These are phyloP conservation scores for Spatulosminthurus flaviceps DNA, from an alignment of 2,888 invertebrate genomes.

Conservation along the genomic window DNA sequence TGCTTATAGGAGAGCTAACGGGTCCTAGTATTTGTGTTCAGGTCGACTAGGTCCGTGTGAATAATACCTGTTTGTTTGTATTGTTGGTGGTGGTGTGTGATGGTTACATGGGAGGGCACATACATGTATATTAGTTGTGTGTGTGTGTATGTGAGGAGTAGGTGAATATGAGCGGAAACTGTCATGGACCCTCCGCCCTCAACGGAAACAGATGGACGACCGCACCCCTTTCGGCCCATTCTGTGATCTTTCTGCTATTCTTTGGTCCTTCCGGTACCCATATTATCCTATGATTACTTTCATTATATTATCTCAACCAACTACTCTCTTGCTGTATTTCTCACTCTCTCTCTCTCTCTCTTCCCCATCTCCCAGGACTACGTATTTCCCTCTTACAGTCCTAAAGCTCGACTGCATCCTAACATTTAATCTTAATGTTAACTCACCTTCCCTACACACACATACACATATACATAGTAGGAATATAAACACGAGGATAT, in stretches of 20 bases:
- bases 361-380: not conserved
- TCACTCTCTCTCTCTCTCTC: slow-evolving; percentile 27
- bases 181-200: slow-evolving; percentile 53
- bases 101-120: slow-evolving; percentile 14
- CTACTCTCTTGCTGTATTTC: not conserved
- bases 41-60: slow-evolving; percentile 13
- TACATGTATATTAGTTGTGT: no score
- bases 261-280: slow-evolving; percentile 36
- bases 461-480: no score
- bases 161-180: slow-evolving; percentile 54
- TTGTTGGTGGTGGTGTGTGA: not conserved
- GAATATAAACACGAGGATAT: not conserved
- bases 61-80: slow-evolving; percentile 11
- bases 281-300: slow-evolving; percentile 32
- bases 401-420: not conserved
- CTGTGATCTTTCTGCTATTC: slow-evolving; percentile 28
- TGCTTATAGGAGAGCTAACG: not conserved
- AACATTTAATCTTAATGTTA: not conserved
- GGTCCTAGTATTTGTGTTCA: slow-evolving; percentile 1
- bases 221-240: slow-evolving; percentile 55
- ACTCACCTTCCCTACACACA: slow-evolving; percentile 4
- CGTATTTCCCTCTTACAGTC: not conserved
- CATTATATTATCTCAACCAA: slow-evolving; percentile 37
- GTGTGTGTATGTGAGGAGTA: no score
- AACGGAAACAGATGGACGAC: slow-evolving; percentile 54